phyloP scores from a whole-genome alignment of 2,797 vertebrate species.

The Loris lydekkerianus region DNA sequence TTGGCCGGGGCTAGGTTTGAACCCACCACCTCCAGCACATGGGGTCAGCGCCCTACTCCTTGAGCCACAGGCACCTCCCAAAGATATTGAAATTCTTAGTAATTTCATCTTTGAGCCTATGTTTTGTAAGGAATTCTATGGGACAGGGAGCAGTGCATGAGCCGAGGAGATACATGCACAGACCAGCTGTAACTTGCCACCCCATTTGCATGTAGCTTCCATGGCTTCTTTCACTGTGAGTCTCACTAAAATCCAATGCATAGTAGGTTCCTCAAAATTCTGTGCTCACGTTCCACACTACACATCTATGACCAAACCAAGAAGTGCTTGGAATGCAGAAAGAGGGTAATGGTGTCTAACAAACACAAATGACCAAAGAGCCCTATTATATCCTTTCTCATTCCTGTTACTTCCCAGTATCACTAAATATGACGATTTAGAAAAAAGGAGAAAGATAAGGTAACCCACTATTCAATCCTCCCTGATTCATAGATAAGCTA shows the following conservation, averaged over 20 bases:
- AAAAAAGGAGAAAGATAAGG: background rate
- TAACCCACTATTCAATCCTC: background rate
- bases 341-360: background rate
- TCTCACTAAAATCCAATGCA: conserved; percentile 22
- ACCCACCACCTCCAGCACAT: too few relatives aligned
- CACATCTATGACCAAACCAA: background rate
- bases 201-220: background rate
- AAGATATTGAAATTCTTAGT: background rate
- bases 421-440: background rate
- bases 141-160: background rate
- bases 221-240: background rate
- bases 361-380: background rate
- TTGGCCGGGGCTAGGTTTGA: too few relatives aligned
- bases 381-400: background rate
- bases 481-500: background rate
- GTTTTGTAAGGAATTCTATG: conserved; percentile 17
- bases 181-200: background rate
- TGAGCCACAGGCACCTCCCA: too few relatives aligned
- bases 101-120: background rate
- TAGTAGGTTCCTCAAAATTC: background rate
- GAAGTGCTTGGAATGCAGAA: conserved; percentile 3
- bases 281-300: background rate
- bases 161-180: background rate
- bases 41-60: too few relatives aligned
- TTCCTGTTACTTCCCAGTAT: background rate